Evolutionary conservation across 2,797 vertebrate genomes (phyloP), one percentile per base, ranked within the genome.

Genomic region (Pygocentrus nattereri): DNA sequence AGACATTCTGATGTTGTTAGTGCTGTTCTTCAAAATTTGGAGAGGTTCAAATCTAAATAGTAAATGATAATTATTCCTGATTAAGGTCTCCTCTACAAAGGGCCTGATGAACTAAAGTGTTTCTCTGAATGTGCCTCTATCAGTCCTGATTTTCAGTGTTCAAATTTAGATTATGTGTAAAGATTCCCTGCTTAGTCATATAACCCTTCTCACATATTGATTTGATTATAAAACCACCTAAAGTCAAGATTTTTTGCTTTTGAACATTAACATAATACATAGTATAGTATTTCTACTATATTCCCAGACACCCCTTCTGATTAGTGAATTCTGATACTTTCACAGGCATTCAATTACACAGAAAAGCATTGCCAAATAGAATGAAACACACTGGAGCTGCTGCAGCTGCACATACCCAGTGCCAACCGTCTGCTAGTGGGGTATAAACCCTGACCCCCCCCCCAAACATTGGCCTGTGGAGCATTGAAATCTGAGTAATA

Each of bases 11-110:
- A 54, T 56, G 69, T 5, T 5, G 5, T 21, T 31, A 34, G 47
- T 19, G 25, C 23, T 19, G 50, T 72, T 21, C 38, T 67, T 54
- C 27, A 21, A 31, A 23, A 47, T 44, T 8, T n/a, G 49, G 5
- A 8, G 12, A 23, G 21, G 4, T 31, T 38, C 12, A 38, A 34
- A 38, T 38, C 2, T n/a, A 56, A 73, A 23, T 21, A 27, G 19
- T n/a, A 56, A 56, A 19, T 56, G 19, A n/a, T 54, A 72, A 72
- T 74, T 58, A 23, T 38, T 74, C 5, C 12, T 74, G 50, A 74
- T 74, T 74, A 23, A 58, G 30, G 52, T 23, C 18, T 72, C 18
- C 47, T 31, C 21, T 23, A 54, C 27, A 73, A 73, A 34, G 5
- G 30, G 21, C 27, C 30, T 73, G 30, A 74, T 58, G 52, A 58